These are phyloP conservation scores for Nerophis ophidion DNA, from an alignment of 2,113 vertebrate species.

Conservation along the genomic window DNA sequence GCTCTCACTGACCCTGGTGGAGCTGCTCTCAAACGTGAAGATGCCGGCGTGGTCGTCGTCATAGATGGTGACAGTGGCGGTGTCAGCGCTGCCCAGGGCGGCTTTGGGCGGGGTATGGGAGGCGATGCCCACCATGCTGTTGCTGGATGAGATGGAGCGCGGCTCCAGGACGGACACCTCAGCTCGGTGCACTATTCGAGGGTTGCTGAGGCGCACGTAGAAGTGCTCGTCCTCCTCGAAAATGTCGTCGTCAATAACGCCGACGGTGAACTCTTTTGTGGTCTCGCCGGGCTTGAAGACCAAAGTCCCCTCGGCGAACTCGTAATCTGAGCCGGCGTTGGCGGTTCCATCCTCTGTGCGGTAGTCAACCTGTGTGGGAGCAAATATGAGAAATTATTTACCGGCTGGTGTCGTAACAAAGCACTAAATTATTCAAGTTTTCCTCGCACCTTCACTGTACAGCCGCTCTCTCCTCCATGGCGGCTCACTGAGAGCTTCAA, in stretches of 20 bases:
- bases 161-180: conserved; percentile 69
- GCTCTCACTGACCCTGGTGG: conserved; percentile 77
- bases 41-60: conserved; percentile 84
- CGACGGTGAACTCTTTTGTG: conserved; percentile 74
- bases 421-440: conserved; percentile 31
- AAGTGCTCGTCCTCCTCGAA: conserved; percentile 84
- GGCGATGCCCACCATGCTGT: conserved; percentile 58
- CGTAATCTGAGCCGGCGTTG: conserved; percentile 81
- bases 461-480: conserved; percentile 72
- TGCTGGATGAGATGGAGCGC: conserved; percentile 63
- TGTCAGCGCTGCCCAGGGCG: conserved; percentile 64
- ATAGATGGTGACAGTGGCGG: conserved; percentile 80
- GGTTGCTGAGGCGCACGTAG: conserved; percentile 78
- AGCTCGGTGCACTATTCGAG: conserved; percentile 66
- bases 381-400: conserved; percentile 17
- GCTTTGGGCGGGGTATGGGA: conserved; percentile 66
- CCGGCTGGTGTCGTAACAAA: conserved; percentile 23
- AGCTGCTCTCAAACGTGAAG: conserved; percentile 74
- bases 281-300: conserved; percentile 79
- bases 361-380: conserved; percentile 72
- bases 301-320: conserved; percentile 78
- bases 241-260: conserved; percentile 82
- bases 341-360: conserved; percentile 79
- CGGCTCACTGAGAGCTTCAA: conserved; percentile 71
- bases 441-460: conserved; percentile 69